These are phyloP conservation scores for Hypselothyrea guttata DNA, from an alignment of 2,888 invertebrate species.

Conservation along the genomic window DNA sequence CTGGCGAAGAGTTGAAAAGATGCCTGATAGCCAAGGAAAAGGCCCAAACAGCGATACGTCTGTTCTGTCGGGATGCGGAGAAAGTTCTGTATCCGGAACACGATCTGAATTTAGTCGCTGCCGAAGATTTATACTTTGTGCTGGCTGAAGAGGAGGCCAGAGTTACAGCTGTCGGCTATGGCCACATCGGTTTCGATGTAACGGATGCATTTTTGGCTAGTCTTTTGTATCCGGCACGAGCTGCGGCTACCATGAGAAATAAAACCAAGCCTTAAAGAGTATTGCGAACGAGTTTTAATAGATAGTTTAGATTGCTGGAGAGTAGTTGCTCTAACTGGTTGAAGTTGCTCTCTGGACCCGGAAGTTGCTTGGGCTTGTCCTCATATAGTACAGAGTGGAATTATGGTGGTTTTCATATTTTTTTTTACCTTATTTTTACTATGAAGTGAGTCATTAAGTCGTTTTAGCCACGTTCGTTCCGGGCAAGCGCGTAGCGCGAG, in stretches of 20 bases:
- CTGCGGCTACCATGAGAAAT: slow-evolving; percentile 7
- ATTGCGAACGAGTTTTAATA: no score
- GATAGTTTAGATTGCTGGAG: no score
- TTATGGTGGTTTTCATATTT: no score
- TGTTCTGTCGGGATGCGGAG: slow-evolving; percentile 45
- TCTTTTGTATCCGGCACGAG: slow-evolving; percentile 42
- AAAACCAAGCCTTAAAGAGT: slow-evolving; percentile 6
- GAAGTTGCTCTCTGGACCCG: no score
- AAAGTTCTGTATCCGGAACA: slow-evolving; percentile 43
- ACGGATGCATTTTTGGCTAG: slow-evolving; percentile 37
- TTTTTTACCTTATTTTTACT: no score
- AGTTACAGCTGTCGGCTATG: slow-evolving; percentile 38
- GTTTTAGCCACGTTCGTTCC: no score
- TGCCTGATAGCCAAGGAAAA: slow-evolving; percentile 19
- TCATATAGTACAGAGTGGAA: no score
- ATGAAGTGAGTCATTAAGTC: no score
- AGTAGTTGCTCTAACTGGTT: no score
- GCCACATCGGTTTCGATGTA: slow-evolving; percentile 25
- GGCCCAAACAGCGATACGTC: slow-evolving; percentile 29
- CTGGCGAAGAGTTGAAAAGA: slow-evolving; percentile 12
- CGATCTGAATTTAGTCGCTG: slow-evolving; percentile 15
- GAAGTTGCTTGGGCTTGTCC: no score
- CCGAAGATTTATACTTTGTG: slow-evolving; percentile 40
- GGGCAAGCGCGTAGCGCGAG: no score
- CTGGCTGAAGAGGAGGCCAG: slow-evolving; percentile 39